Conservation (phyloP, 2,113 vertebrate genomes). For the Rostratula benghalensis region DNA sequence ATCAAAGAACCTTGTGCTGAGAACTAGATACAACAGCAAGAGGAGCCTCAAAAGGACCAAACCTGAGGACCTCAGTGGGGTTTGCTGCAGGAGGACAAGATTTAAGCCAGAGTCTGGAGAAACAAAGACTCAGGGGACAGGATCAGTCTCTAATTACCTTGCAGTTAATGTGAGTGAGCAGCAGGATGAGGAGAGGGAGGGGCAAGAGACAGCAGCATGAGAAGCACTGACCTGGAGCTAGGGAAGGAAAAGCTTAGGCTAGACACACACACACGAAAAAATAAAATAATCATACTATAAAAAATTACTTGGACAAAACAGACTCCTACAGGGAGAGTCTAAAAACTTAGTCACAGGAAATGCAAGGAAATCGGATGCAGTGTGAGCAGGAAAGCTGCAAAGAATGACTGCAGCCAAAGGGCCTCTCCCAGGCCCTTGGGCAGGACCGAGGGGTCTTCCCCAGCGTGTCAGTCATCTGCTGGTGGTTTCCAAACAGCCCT, state of each 20-base stretch:
- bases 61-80: not conserved
- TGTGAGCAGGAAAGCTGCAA: not conserved
- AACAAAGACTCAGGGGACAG: slow-evolving; percentile 12
- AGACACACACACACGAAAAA: not conserved
- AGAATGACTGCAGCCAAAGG: not conserved
- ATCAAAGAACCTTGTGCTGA: slow-evolving; percentile 37
- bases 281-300: not conserved
- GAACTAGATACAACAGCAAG: not conserved
- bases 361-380: not conserved
- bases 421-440: not conserved
- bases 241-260: slow-evolving; percentile 12
- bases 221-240: not conserved
- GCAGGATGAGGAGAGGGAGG: slow-evolving; percentile 18
- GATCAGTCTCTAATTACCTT: slow-evolving; percentile 24
- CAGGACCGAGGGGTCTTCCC: not conserved
- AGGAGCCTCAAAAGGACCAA: slow-evolving; percentile 8
- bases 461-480: not conserved
- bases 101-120: not conserved
- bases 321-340: not conserved
- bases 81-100: not conserved
- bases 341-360: not conserved
- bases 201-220: not conserved
- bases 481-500: not conserved
- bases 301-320: not conserved
- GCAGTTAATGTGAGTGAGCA: not conserved